Conservation (phyloP, 2,113 vertebrate genomes). For the Stigmatopora argus region DNA sequence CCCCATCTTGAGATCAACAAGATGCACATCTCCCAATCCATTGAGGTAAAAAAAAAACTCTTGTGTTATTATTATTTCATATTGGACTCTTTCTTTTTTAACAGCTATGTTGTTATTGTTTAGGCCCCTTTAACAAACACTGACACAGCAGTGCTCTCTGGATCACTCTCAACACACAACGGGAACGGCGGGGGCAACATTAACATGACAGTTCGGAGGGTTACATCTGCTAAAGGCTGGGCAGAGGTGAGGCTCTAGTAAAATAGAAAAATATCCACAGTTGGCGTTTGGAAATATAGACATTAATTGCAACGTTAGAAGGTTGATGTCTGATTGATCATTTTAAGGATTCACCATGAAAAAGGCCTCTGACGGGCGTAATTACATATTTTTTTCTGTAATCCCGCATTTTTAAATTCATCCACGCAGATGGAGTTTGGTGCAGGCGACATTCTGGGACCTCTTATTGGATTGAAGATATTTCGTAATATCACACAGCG, state of each 20-base stretch:
- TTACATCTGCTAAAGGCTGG: constrained; percentile 92
- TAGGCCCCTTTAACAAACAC: constrained; percentile 89
- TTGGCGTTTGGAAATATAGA: background rate
- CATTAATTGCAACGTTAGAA: background rate
- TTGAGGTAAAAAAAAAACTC: constrained; percentile 76
- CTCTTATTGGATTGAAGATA: constrained; percentile 87
- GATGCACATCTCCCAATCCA: constrained; percentile 98
- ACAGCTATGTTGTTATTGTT: constrained; percentile 17
- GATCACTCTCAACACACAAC: constrained; percentile 92
- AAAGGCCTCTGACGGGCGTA: background rate
- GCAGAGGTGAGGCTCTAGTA: constrained; percentile 77
- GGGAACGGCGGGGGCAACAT: constrained; percentile 91
- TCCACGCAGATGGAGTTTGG: constrained; percentile 84
- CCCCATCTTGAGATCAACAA: constrained; percentile 95
- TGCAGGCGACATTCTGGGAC: constrained; percentile 88
- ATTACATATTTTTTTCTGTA: background rate
- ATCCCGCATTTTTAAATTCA: constrained; percentile 2
- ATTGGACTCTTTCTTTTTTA: background rate
- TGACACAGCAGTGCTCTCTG: constrained; percentile 91
- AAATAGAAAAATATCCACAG: background rate
- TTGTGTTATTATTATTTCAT: background rate
- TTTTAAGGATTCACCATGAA: background rate
- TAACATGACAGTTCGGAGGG: constrained; percentile 81
- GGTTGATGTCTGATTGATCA: background rate
- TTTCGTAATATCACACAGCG: constrained; percentile 88